phyloP scores from a whole-genome alignment of 2,113 vertebrate species.

The Sorex fumeus region DNA sequence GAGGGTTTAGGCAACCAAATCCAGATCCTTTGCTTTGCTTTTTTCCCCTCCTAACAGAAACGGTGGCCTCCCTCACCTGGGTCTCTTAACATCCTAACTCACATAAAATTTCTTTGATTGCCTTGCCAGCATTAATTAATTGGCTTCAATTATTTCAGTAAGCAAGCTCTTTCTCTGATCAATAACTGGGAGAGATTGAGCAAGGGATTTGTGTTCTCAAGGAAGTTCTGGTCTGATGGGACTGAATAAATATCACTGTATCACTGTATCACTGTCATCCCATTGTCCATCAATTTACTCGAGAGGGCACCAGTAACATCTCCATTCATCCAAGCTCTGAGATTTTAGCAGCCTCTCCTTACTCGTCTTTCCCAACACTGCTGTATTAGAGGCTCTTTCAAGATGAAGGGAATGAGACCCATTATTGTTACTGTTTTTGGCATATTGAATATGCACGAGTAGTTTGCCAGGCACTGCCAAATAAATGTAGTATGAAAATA shows the following conservation, averaged over 20 bases:
- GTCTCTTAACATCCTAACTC: slow-evolving; percentile 27
- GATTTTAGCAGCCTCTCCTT: no score
- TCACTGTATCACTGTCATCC: no score
- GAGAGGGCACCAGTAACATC: no score
- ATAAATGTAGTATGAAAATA: slow-evolving; percentile 58
- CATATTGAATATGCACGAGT: no score
- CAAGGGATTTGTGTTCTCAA: slow-evolving; percentile 24
- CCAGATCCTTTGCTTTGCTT: slow-evolving; percentile 25
- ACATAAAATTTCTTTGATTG: not conserved
- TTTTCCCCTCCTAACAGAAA: slow-evolving; percentile 45
- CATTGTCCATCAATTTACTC: no score
- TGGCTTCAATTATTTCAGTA: slow-evolving; percentile 58
- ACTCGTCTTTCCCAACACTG: no score
- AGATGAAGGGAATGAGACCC: no score
- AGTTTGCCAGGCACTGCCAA: no score
- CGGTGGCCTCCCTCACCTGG: not conserved
- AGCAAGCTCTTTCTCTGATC: slow-evolving; percentile 50
- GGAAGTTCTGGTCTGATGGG: slow-evolving; percentile 14
- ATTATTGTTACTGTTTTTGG: no score
- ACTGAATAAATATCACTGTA: slow-evolving; percentile 9
- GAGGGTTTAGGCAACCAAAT: not conserved
- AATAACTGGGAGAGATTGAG: slow-evolving; percentile 43
- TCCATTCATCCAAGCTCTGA: no score
- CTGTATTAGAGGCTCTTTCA: no score
- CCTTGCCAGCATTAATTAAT: slow-evolving; percentile 49